Evolutionary conservation across 2,113 vertebrate genomes (phyloP).

Genomic region (Lethenteron reissneri): DNA sequence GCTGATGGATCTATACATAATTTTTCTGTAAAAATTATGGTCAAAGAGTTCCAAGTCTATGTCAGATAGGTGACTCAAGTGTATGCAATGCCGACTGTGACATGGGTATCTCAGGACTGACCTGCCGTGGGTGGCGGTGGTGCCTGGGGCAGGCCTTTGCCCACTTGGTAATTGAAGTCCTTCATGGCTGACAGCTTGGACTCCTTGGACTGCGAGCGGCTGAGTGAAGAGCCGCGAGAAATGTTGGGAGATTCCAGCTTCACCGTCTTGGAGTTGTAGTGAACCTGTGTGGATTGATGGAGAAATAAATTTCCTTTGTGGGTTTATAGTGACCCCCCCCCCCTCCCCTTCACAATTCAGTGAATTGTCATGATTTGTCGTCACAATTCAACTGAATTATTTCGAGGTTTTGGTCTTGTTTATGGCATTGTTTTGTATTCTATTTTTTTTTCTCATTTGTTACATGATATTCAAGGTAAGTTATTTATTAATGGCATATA

Average conservation of each 20-base stretch:
- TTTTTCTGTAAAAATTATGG: constrained; percentile 7
- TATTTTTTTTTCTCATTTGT: neutral
- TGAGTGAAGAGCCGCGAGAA: constrained; percentile 82
- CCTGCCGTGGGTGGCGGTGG: constrained; percentile 55
- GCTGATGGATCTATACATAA: too few species aligned
- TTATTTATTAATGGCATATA: neutral
- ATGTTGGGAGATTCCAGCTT: constrained; percentile 81
- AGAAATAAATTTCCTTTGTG: too few species aligned
- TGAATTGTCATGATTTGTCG: too few species aligned
- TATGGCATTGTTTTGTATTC: neutral
- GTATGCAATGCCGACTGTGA: too few species aligned
- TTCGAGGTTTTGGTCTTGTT: too few species aligned
- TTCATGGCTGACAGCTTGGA: constrained; percentile 98
- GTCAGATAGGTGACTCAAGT: constrained; percentile 14
- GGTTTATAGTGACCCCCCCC: too few species aligned
- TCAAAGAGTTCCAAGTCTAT: constrained; percentile 14
- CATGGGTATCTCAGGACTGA: too few species aligned
- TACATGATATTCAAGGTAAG: neutral
- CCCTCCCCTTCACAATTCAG: too few species aligned
- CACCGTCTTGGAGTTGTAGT: constrained; percentile 94
- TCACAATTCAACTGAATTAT: too few species aligned
- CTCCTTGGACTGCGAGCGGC: constrained; percentile 89
- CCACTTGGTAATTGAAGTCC: constrained; percentile 26
- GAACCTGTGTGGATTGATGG: constrained; percentile 30
- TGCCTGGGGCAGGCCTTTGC: constrained; percentile 25